Evolutionary conservation across 2,113 vertebrate genomes (phyloP).

Genomic region (Condylura cristata): DNA sequence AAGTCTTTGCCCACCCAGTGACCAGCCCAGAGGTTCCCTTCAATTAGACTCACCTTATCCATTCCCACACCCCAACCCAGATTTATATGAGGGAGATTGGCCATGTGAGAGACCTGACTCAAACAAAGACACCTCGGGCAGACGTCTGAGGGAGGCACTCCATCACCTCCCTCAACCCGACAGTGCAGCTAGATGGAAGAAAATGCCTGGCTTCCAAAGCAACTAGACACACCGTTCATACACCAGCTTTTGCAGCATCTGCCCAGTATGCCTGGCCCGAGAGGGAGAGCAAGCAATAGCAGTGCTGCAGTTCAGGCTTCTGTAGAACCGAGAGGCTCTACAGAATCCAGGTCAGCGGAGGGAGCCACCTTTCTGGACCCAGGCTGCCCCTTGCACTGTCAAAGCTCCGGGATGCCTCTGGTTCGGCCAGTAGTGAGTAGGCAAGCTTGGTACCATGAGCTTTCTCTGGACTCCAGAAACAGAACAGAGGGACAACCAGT

Average conservation of each 20-base stretch:
- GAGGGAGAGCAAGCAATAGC: too few relatives aligned
- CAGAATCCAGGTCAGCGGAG: not conserved
- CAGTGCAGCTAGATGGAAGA: not conserved
- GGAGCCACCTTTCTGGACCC: accelerated
- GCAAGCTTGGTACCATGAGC: not conserved
- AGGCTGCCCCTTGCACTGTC: not conserved
- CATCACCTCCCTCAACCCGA: not conserved
- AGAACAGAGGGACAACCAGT: not conserved
- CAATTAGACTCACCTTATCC: not conserved
- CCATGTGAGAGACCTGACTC: not conserved
- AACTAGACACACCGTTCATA: not conserved
- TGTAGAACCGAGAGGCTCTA: not conserved
- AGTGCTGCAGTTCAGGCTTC: not conserved
- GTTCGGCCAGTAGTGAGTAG: not conserved
- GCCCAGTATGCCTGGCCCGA: not conserved
- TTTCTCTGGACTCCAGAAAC: not conserved
- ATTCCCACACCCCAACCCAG: not conserved
- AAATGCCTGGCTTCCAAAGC: slow-evolving; percentile 27
- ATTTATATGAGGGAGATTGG: slow-evolving; percentile 5
- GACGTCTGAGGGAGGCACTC: too few relatives aligned
- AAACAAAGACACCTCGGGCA: not conserved
- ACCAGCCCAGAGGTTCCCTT: not conserved
- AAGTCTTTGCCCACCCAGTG: not conserved
- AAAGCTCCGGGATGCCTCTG: not conserved
- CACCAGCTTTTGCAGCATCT: not conserved